Conservation (phyloP, 2,113 vertebrate species). For the Pelusios castaneus region DNA sequence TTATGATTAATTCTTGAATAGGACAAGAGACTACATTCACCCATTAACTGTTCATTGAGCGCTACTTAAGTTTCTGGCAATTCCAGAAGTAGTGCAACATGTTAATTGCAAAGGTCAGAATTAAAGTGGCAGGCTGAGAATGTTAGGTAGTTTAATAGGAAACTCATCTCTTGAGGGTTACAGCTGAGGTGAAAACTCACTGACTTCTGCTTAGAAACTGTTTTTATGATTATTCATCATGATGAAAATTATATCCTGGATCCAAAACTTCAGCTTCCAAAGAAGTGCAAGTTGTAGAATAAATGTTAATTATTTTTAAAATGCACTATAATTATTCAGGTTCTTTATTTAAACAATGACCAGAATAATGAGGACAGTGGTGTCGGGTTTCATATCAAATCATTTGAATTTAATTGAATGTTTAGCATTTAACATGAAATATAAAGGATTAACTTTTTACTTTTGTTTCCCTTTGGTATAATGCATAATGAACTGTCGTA, state of each 20-base stretch:
- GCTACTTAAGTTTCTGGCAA: background rate
- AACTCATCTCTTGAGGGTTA: slow-evolving; percentile 31
- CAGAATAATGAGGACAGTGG: background rate
- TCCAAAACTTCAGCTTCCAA: background rate
- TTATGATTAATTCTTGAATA: background rate
- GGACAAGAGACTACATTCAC: background rate
- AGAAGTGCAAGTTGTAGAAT: background rate
- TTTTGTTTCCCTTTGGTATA: slow-evolving; percentile 44
- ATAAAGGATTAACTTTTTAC: slow-evolving; percentile 16
- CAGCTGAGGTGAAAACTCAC: slow-evolving; percentile 41
- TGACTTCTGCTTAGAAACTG: slow-evolving; percentile 33
- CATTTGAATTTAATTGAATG: background rate
- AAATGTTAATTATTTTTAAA: slow-evolving; percentile 19
- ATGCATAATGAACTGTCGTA: background rate
- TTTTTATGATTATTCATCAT: slow-evolving; percentile 42
- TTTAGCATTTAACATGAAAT: slow-evolving; percentile 34
- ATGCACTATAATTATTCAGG: background rate
- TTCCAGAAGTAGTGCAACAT: background rate
- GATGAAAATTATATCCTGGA: slow-evolving; percentile 41
- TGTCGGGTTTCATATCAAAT: background rate
- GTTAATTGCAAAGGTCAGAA: slow-evolving; percentile 28
- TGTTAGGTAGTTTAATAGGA: slow-evolving; percentile 18
- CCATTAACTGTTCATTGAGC: background rate
- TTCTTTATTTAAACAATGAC: background rate
- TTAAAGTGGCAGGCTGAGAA: background rate